Evolutionary conservation across 1,140 invertebrate species (phyloP), one percentile per base, ranked within the genome.

Genomic region (Sycobia sp.): DNA sequence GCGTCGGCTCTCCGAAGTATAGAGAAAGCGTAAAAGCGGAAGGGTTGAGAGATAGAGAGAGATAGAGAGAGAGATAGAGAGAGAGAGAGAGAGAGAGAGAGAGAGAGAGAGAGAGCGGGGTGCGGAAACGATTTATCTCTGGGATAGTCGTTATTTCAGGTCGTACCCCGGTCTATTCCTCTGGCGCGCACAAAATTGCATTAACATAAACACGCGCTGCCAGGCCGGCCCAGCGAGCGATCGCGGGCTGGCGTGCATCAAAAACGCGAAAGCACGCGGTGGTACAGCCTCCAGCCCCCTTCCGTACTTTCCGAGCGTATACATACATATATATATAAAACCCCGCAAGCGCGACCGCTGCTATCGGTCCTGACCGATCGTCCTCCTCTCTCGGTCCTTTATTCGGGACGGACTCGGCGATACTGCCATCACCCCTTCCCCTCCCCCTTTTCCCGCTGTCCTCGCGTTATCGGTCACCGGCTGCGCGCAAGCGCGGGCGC

Each of bases 201-300:
- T 76, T 76, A 76, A 76, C 75, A 76, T 76, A 76, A 76, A 75
- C 72, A 73, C 70, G 65, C n/a, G n/a, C n/a, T n/a, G n/a, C 56
- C 16, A 44, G 16, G 41, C 16, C 5, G 41, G 16, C n/a, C n/a
- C n/a, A n/a, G n/a, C n/a, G n/a, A n/a, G n/a, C n/a, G n/a, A n/a
- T n/a, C n/a, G n/a, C n/a, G n/a, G n/a, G n/a, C n/a, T 29, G 23
- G 65, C 41, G 59, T 53, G 70, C 67, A 71, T 75, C 69, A 76
- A 75, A 74, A 71, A 65, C 32, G 49, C 34, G 50, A 29, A 44
- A 34, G 11, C 38, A 16, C 14, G 8, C 27, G 10, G 3, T 14
- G 29, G 13, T 34, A 50, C 29, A 22, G 11, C 4, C n/a, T n/a
- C n/a, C n/a, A n/a, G n/a, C n/a, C n/a, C n/a, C n/a, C n/a, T n/a